Evolutionary conservation across 2,888 invertebrate species (phyloP), one percentile per base, ranked within the genome.

Genomic region (Cordilura impudica): DNA sequence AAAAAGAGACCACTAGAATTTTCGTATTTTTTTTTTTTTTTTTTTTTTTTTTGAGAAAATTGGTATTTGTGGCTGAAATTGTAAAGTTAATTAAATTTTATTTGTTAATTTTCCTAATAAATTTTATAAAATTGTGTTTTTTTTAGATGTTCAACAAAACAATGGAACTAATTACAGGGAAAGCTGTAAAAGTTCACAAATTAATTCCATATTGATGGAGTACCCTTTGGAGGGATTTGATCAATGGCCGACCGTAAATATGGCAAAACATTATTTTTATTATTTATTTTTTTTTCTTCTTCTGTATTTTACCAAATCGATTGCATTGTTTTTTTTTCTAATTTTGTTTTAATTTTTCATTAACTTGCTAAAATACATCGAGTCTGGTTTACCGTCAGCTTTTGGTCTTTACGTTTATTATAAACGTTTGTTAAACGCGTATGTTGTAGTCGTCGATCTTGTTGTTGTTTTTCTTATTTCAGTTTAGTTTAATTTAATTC

Each of bases 401-500:
- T 53, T 72, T 26, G 26, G 39, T 29, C 10, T 47, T 70, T n/a
- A 12, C 18, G 26, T 26, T 67, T 29, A 49, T 47, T 49, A 61
- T 60, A 61, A 73, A 70, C 58, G 73, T 65, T 66, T 65, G 43
- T 73, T 58, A 73, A 78, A 65, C 60, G 39, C 1, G n/a, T 43
- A n/a, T 12, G 43, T 43, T 10, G 43, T 43, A 0, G 31, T 31
- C 8, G 31, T 31, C 21, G 26, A 2, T 26, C 6, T 23, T 39
- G 4, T 23, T 39, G 26, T 69, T 2, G 35, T 19, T 7, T 19
- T 3, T 21, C 51, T 73, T 63, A 14, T 26, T 45, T 16, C 18
- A 49, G 23, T 71, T 79, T 19, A 71, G 61, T 74, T 61, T 66
- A 61, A 71, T 74, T 79, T 74, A 78, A 81, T 73, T 78, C 81